Evolutionary conservation across 2,113 vertebrate genomes (phyloP).

Genomic region (Poeciliopsis prolifica): DNA sequence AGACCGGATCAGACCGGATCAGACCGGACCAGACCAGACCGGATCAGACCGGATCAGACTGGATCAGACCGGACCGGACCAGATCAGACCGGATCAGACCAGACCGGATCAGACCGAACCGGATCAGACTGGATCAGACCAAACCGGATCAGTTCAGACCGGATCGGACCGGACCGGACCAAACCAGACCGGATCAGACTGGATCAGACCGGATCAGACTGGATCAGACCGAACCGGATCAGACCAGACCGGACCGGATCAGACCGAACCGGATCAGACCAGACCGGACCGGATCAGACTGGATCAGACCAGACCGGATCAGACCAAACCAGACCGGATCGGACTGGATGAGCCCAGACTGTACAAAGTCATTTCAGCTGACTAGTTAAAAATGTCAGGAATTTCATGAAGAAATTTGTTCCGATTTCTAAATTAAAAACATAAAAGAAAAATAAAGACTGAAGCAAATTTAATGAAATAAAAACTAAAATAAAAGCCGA

Average conservation of each 20-base stretch:
- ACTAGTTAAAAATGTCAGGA: slow-evolving; percentile 42
- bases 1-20: slow-evolving; percentile 29
- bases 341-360: not conserved
- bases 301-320: slow-evolving; percentile 52
- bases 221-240: no score
- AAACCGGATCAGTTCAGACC: slow-evolving; percentile 19
- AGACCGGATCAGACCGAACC: slow-evolving; percentile 39
- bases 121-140: slow-evolving; percentile 53
- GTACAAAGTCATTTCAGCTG: not conserved
- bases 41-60: no score
- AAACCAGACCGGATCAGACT: slow-evolving; percentile 35
- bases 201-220: no score
- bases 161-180: slow-evolving; percentile 55
- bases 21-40: not conserved
- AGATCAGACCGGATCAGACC: not conserved
- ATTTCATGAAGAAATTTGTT: not conserved
- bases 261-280: slow-evolving; percentile 41
- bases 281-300: slow-evolving; percentile 15
- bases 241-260: no score
- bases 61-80: no score
- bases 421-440: no score
- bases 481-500: slow-evolving; percentile 42
- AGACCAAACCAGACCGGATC: slow-evolving; percentile 55
- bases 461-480: slow-evolving; percentile 2
- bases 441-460: no score